phyloP scores from a whole-genome alignment of 2,113 vertebrate species.

The Gobius niger region DNA sequence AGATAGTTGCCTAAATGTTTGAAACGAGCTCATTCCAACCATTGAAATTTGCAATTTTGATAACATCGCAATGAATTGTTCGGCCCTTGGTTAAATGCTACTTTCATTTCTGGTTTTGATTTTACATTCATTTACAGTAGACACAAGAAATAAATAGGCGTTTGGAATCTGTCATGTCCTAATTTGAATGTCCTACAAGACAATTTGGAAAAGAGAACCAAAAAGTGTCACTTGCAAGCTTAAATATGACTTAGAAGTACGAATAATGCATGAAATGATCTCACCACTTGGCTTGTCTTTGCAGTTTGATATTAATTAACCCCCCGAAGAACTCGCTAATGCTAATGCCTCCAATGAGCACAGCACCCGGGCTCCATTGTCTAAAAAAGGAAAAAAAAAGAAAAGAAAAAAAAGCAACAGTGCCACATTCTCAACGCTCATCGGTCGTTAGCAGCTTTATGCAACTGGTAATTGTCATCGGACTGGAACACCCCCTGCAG shows the following conservation, averaged over 20 bases:
- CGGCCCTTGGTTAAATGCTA: no score
- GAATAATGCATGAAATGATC: not conserved
- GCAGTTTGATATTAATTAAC: constrained; percentile 1
- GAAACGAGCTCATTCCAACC: no score
- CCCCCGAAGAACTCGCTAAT: not conserved
- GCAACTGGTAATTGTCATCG: not conserved
- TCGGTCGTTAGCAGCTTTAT: constrained; percentile 5
- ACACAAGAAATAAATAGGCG: not conserved
- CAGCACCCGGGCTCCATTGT: not conserved
- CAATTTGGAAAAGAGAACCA: not conserved
- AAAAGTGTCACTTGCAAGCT: not conserved
- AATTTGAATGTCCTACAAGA: not conserved
- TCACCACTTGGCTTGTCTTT: not conserved
- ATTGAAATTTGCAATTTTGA: no score
- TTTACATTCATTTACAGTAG: no score
- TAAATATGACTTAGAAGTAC: not conserved
- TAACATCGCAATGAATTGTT: no score
- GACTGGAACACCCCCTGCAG: constrained; percentile 18
- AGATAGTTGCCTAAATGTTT: no score
- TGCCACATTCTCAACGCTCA: not conserved
- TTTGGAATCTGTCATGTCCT: no score
- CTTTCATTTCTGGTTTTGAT: no score
- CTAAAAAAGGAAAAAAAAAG: no score
- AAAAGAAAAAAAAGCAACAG: no score
- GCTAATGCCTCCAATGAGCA: not conserved